These are phyloP conservation scores for Drosophila limbata DNA, from an alignment of 2,888 invertebrate genomes.

Conservation along the genomic window DNA sequence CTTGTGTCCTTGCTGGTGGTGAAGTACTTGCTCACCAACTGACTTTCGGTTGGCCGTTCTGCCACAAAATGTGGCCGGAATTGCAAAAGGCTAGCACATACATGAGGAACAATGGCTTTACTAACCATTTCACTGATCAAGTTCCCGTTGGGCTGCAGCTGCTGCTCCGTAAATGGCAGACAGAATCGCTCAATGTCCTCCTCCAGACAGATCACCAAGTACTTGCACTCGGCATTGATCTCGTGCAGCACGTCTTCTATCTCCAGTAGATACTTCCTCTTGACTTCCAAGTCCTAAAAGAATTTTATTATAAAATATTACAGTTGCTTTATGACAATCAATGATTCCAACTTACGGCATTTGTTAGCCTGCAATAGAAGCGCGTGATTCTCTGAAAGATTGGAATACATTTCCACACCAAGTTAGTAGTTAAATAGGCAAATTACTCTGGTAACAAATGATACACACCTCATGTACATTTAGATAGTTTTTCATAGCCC, in stretches of 20 bases:
- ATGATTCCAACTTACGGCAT: slow-evolving; percentile 48
- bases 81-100: slow-evolving; percentile 14
- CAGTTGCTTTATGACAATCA: too few relatives aligned
- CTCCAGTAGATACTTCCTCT: slow-evolving; percentile 46
- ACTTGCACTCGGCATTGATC: slow-evolving; percentile 69
- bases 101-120: slow-evolving; percentile 52
- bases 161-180: slow-evolving; percentile 57
- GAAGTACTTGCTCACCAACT: slow-evolving; percentile 60
- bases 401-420: neutral
- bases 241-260: slow-evolving; percentile 51
- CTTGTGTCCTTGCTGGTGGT: slow-evolving; percentile 12
- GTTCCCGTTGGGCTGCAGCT: slow-evolving; percentile 45
- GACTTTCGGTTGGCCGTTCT: slow-evolving; percentile 51
- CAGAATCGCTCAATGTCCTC: slow-evolving; percentile 66
- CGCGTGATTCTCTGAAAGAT: slow-evolving; percentile 49
- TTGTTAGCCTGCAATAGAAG: slow-evolving; percentile 28
- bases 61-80: slow-evolving; percentile 50
- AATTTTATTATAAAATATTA: neutral
- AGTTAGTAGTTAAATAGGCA: neutral
- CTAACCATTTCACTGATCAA: slow-evolving; percentile 57
- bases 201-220: slow-evolving; percentile 50
- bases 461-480: slow-evolving; percentile 56
- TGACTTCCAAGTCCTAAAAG: slow-evolving; percentile 45
- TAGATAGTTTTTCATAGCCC: slow-evolving; percentile 54
- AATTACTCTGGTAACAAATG: neutral